phyloP scores from a whole-genome alignment of 2,888 invertebrate genomes.

The Drosophila tripunctata region DNA sequence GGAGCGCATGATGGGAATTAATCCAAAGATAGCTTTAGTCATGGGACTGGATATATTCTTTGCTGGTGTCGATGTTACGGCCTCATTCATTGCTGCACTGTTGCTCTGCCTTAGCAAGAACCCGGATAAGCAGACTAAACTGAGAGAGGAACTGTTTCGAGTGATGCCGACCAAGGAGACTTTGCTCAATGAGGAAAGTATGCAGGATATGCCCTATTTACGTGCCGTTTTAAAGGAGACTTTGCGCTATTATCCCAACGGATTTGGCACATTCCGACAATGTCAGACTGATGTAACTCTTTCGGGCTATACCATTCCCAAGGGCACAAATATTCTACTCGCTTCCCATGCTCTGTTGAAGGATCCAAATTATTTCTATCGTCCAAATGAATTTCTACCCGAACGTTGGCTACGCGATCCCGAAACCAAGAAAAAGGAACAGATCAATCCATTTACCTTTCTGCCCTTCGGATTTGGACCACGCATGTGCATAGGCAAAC shows the following conservation, averaged over 20 bases:
- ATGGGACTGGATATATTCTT: constrained; percentile 87
- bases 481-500: constrained; percentile 88
- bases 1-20: constrained; percentile 85
- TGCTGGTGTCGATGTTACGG: constrained; percentile 86
- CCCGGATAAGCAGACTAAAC: constrained; percentile 87
- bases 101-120: constrained; percentile 88
- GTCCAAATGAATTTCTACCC: constrained; percentile 87
- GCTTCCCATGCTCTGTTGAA: constrained; percentile 87
- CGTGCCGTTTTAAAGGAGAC: constrained; percentile 90
- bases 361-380: constrained; percentile 87
- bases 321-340: constrained; percentile 88
- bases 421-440: constrained; percentile 38
- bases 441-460: constrained; percentile 85
- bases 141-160: constrained; percentile 86
- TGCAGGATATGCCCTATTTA: constrained; percentile 86
- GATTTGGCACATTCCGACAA: constrained; percentile 86
- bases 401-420: constrained; percentile 88
- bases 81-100: constrained; percentile 84
- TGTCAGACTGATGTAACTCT: constrained; percentile 86
- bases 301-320: constrained; percentile 87
- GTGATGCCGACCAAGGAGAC: constrained; percentile 84
- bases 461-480: constrained; percentile 89
- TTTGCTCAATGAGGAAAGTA: constrained; percentile 82
- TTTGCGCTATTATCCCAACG: constrained; percentile 87
- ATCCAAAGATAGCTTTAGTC: constrained; percentile 85